Evolutionary conservation across 2,797 vertebrate genomes (phyloP), one percentile per base, ranked within the genome.

Genomic region (Dromococcyx pavoninus): DNA sequence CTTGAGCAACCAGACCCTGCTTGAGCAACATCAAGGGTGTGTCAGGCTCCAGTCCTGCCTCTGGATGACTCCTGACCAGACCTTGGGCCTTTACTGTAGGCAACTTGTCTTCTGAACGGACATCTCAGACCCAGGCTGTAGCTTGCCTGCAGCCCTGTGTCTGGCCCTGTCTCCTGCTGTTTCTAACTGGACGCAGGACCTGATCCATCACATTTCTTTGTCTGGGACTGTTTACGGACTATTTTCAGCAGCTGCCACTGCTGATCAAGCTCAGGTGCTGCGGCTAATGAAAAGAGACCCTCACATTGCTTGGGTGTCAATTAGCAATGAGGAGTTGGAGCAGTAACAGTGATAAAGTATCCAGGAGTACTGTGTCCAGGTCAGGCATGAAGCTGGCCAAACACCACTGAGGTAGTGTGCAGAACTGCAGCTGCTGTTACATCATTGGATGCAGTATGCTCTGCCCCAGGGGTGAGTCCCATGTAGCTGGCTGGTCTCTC

Each of bases 101-200:
- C 51, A 74, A 22, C 22, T 51, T 74, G 5, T n/a, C 53, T 66
- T 74, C 65, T 8, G 27, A 28, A 54, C 37, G 16, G 25, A 50
- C 2, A 4, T 33, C 54, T 81, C 58, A 53, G 32, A n/a, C 5
- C 13, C 14, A 12, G 0, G 0, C 1, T 61, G 10, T 7, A 37
- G 12, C 25, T 56, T 43, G 27, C 39, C 43, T 85, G 33, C 43
- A 46, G 11, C 22, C 69, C 43, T 2, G 0, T 9, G 69, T 73
- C 69, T 33, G 46, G 13, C 15, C 14, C 14, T 19, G 12, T 72
- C 21, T 73, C 44, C 54, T 73, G 7, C 12, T 77, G 80, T 10
- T 90, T 83, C 66, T 88, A 73, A 22, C n/a, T 46, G 32, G 44
- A 74, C 18, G 11, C 28, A 69, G 25, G 32, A 41, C 60, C 18